Percentiles rank a stretch among this genome's conserved stretches.
These are phyloP conservation scores for Caenorhabditis macrosperma DNA, from an alignment of 2,888 invertebrate species.

Conservation along the genomic window DNA sequence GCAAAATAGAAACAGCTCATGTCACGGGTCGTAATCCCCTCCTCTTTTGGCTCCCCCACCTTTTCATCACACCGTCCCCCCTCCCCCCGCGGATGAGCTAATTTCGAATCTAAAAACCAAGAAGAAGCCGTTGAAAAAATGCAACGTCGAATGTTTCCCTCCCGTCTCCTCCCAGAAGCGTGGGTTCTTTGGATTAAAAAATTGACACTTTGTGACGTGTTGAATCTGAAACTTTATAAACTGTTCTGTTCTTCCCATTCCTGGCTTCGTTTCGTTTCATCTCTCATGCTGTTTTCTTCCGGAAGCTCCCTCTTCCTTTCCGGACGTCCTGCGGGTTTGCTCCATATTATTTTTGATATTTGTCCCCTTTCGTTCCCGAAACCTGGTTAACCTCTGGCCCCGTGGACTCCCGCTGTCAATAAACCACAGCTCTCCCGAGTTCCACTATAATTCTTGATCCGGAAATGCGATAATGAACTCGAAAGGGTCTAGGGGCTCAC, in stretches of 20 bases:
- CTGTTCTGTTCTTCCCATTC: conserved; percentile 9
- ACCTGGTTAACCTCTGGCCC: too few relatives aligned
- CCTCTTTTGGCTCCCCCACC: too few relatives aligned
- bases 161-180: background rate
- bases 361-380: background rate
- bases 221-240: conserved; percentile 12
- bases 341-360: background rate
- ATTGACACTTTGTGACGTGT: background rate
- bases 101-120: conserved; percentile 27
- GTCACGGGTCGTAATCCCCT: conserved; percentile 38
- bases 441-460: background rate
- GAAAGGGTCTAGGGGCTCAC: too few relatives aligned
- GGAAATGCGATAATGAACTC: conserved; percentile 2
- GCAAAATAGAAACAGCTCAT: conserved; percentile 32
- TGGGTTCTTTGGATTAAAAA: conserved; percentile 33
- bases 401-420: too few relatives aligned
- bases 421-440: too few relatives aligned
- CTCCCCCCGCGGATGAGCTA: conserved; percentile 22
- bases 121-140: conserved; percentile 14
- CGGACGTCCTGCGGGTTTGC: too few relatives aligned
- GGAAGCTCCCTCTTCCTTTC: background rate
- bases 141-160: conserved; percentile 15
- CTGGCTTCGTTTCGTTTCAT: conserved; percentile 39
- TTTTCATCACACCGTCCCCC: background rate
- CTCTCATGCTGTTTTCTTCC: conserved; percentile 2